Base-by-base conservation (phyloP, 2,797 vertebrate species). In the Botia kubotai region DNA sequence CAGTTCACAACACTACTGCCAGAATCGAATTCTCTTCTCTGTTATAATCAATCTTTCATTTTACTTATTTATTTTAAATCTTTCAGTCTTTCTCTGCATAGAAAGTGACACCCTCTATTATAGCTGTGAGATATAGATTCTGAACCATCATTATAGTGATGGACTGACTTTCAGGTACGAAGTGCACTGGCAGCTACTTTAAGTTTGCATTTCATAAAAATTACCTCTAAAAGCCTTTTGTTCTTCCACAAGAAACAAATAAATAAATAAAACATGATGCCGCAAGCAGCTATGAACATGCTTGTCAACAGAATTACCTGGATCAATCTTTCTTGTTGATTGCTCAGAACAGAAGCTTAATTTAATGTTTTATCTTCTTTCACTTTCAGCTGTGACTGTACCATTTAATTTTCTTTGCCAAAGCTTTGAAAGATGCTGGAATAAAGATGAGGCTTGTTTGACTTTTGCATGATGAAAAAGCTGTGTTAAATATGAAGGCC, bases 121-220 rank as follows among this genome's bases (percentile, higher is more conserved):
- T 72, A 71, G 73, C 46, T 69, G 14, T 29, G 50, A 79, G 81
- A 76, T 72, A 26, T 68, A 71, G 57, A 39, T 58, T 50, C 65
- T 72, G 16, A 63, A 62, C 33, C 46, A 60, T 72, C 58, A 55
- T 84, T 75, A 82, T 77, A 72, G 52, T 82, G 79, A 82, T 75
- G 60, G 52, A n/a, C 62, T 33, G 62, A 74, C 63, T 72, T 73
- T 53, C 36, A 79, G 39, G 68, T 66, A 60, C 48, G 55, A 72
- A 69, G 62, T 73, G 60, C 55, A 81, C 21, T 58, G 52, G 36
- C 65, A 80, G 78, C 75, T 62, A 75, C 23, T 62, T 63, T 77
- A 39, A 83, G 69, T 57, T 68, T 55, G 43, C 69, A 65, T 81
- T 77, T 67, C 26, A 71, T 68, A 63, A 63, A 75, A 83, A 84